Evolutionary conservation across 2,113 vertebrate species (phyloP).

Genomic region (Gallinago jamesoni): DNA sequence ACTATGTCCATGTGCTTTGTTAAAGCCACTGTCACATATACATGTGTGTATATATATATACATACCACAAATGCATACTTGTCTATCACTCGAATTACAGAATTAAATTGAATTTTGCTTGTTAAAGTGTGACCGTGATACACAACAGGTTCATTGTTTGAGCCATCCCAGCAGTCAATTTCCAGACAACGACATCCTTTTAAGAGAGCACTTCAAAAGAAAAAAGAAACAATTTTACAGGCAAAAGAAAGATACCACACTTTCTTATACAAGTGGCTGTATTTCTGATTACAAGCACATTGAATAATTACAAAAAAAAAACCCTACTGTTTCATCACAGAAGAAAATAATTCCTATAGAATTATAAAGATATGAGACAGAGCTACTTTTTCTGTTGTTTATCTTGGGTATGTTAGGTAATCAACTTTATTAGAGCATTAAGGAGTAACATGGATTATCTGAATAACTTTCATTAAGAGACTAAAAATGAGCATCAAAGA

Average conservation of each 20-base stretch:
- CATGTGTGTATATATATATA: neutral
- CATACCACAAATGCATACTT: slow-evolving; percentile 87
- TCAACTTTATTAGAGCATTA: neutral
- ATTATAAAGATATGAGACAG: neutral
- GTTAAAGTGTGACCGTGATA: slow-evolving; percentile 89
- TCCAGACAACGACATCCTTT: slow-evolving; percentile 90
- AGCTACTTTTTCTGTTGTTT: neutral
- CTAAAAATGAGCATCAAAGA: neutral
- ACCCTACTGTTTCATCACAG: neutral
- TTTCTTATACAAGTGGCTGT: neutral
- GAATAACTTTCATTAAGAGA: neutral
- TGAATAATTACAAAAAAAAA: neutral
- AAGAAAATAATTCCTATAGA: neutral
- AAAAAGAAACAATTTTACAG: neutral
- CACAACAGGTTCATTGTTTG: slow-evolving; percentile 80
- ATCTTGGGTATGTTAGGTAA: neutral
- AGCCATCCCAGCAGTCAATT: slow-evolving; percentile 90
- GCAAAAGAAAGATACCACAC: neutral
- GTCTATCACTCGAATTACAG: slow-evolving; percentile 80
- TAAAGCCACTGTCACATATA: neutral
- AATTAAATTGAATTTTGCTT: slow-evolving; percentile 83
- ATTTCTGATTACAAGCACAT: neutral
- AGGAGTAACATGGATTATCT: neutral
- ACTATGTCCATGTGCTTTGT: neutral
- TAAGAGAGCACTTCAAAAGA: slow-evolving; percentile 79